Base-by-base conservation (phyloP, 2,113 vertebrate species). In the Oostethus manadensis region DNA sequence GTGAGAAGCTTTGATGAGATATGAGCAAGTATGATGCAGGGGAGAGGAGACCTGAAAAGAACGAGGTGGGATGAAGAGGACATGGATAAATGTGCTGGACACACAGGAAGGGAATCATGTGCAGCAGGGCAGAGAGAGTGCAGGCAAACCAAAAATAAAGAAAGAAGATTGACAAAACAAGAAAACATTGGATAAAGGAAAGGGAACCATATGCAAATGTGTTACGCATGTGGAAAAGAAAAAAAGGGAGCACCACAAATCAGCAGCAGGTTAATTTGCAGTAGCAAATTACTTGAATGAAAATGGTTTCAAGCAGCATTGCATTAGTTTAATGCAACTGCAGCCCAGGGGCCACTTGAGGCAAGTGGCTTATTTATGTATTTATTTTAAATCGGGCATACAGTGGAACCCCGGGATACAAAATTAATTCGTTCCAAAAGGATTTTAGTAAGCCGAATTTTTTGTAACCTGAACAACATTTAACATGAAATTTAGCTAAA, bases 1-100 rank as follows among this genome's bases (percentile, higher is more conserved):
- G 51, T 44, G 8, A 59, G 58, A 63, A 71, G 58, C 54, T 71
- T 68, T 75, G 83, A 61, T 51, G 73, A 61, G 23, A 66, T 54
- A 64, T 66, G 60, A 69, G 69, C 35, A 10, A 59, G 71, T 38
- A 49, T 71, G 81, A 68, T 66, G 79, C 74, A 73, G 62, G 64
- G 66, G 64, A 55, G 63, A 73, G 64, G 71, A 76, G 47, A 84
- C 77, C 81, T 82, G 79, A 61, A 55, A 61, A 78, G 23, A 70
- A 72, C 44, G 64, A 58, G 63, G 43, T 58, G 70, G 53, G 64
- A 57, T 29, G 40, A 35, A 29, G 58, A 29, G 26, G 59, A 51
- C 48, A 55, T 20, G 45, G 8, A 58, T 42, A 59, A 18, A 58
- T 67, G 65, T 29, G 48, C 8, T 21, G 47, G 55, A 60, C 58